Evolutionary conservation across 2,888 invertebrate genomes (phyloP).

Genomic region (Chelonus formosanus): DNA sequence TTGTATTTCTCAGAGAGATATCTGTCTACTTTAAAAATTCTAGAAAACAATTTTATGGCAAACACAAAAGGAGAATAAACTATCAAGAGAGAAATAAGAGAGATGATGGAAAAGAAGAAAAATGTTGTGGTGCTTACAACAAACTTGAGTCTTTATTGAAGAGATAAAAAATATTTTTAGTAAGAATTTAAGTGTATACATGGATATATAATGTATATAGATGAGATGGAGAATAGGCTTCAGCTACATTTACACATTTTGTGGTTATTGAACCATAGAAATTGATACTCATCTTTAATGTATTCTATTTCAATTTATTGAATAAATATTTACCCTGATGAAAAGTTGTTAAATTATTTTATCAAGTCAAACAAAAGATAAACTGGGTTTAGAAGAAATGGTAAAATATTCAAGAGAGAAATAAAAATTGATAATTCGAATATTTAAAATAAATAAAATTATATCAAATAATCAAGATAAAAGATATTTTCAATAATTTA

Average conservation of each 20-base stretch:
- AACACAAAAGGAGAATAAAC: neutral
- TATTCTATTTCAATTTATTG: constrained; percentile 12
- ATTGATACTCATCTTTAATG: constrained; percentile 3
- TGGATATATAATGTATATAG: neutral
- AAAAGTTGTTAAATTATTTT: neutral
- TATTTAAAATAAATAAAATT: too few species aligned
- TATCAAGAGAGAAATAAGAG: neutral
- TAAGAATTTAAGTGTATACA: neutral
- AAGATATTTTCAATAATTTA: too few species aligned
- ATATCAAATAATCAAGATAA: too few species aligned
- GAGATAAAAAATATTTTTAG: neutral
- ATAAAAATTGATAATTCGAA: too few species aligned
- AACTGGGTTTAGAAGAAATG: too few species aligned
- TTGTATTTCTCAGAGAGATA: constrained; percentile 2
- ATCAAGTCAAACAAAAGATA: too few species aligned
- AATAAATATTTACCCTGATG: constrained; percentile 3
- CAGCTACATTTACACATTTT: constrained; percentile 8
- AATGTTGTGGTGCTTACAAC: constrained; percentile 18
- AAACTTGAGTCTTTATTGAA: constrained; percentile 19
- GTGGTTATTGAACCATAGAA: constrained; percentile 3
- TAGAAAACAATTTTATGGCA: constrained; percentile 28
- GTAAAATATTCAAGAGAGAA: too few species aligned
- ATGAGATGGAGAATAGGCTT: neutral
- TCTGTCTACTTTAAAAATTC: constrained; percentile 18
- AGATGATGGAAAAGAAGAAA: constrained; percentile 21